Percentiles rank a stretch among this genome's conserved stretches.
Conservation (phyloP, 1,140 invertebrate species). For the Halictus rubicundus region DNA sequence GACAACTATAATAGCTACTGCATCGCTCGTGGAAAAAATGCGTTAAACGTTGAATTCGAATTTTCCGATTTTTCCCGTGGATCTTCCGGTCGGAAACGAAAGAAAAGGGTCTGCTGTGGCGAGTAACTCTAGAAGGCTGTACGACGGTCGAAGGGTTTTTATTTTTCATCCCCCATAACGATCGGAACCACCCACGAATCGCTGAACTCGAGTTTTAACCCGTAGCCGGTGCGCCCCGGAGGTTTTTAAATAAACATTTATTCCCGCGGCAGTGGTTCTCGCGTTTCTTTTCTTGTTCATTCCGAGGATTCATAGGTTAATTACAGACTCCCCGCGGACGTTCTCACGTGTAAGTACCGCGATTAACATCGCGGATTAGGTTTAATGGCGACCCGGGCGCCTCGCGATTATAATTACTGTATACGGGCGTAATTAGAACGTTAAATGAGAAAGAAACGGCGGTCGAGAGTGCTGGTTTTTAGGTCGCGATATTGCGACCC, state of each 20-base stretch:
- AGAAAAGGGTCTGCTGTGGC: too few species aligned
- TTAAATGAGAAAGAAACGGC: background rate
- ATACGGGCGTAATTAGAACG: background rate
- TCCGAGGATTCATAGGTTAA: background rate
- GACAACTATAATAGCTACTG: too few species aligned
- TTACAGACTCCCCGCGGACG: background rate
- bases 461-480: background rate
- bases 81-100: too few species aligned
- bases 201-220: constrained; percentile 7
- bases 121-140: too few species aligned
- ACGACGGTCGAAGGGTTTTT: background rate
- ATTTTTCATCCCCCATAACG: background rate
- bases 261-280: too few species aligned
- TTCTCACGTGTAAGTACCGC: background rate
- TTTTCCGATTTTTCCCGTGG: too few species aligned
- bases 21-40: too few species aligned
- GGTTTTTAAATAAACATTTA: background rate
- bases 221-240: constrained; percentile 18
- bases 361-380: background rate
- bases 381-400: background rate
- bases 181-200: too few species aligned
- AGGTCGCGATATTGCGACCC: background rate
- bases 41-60: too few species aligned
- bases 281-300: too few species aligned
- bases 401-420: background rate